Evolutionary conservation across 2,888 invertebrate species (phyloP).

Genomic region (Lordiphosa andalusiaca): DNA sequence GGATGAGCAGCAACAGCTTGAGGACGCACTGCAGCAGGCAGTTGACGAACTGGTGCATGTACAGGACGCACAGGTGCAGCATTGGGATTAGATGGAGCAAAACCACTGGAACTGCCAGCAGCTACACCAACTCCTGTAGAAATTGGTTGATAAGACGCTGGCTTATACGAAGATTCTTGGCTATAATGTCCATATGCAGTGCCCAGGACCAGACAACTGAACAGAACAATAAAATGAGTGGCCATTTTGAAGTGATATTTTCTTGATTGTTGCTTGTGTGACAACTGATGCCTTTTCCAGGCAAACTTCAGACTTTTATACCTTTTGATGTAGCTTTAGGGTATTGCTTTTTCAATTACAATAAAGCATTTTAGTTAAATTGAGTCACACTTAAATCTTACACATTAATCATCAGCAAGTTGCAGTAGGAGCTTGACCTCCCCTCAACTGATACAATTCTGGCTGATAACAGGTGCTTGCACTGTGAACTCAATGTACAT

Average conservation of each 20-base stretch:
- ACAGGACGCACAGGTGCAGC: neutral
- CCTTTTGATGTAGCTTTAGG: too few species aligned
- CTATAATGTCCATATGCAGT: neutral
- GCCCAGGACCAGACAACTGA: constrained; percentile 3
- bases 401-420: neutral
- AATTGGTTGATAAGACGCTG: neutral
- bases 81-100: neutral
- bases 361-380: neutral
- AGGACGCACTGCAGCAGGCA: neutral
- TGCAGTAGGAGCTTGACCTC: neutral
- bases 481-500: neutral
- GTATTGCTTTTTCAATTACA: too few species aligned
- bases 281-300: constrained; percentile 1
- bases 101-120: neutral
- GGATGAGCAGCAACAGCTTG: neutral
- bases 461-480: constrained; percentile 1
- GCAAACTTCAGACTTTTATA: constrained; percentile 4
- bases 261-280: constrained; percentile 5
- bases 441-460: constrained; percentile 1
- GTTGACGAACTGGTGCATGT: neutral
- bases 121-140: neutral
- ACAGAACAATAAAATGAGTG: constrained; percentile 3
- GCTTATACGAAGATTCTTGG: neutral
- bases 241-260: neutral
- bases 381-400: too few species aligned